Percentiles rank a stretch among this genome's conserved stretches.
These are phyloP conservation scores for Lutraria rhynchaena DNA, from an alignment of 1,140 invertebrate species.

Conservation along the genomic window DNA sequence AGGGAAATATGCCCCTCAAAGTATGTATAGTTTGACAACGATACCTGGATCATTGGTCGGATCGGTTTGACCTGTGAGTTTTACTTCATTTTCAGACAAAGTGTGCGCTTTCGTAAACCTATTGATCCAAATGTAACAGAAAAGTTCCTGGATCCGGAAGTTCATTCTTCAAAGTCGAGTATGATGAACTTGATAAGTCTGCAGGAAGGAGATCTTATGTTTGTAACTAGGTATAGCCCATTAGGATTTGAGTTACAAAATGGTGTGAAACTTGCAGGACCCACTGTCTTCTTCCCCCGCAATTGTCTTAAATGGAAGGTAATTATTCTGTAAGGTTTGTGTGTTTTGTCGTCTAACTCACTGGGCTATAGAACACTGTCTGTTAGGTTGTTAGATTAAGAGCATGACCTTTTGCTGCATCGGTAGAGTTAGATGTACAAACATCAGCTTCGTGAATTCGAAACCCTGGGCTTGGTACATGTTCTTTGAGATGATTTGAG, in stretches of 20 bases:
- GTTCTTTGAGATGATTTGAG: no score
- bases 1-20: no score
- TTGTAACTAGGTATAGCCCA: conserved; percentile 10
- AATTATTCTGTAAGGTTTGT: neutral
- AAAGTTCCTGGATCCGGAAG: conserved; percentile 3
- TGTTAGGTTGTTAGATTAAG: no score
- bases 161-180: neutral
- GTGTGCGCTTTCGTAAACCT: conserved; percentile 1
- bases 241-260: conserved; percentile 1
- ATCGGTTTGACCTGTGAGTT: no score
- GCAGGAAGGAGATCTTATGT: conserved; percentile 14
- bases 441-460: no score
- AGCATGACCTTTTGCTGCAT: no score
- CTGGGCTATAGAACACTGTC: no score
- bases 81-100: conserved; percentile 9
- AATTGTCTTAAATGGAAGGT: conserved; percentile 19
- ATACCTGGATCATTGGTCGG: no score
- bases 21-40: no score
- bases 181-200: neutral
- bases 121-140: conserved; percentile 6
- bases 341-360: no score
- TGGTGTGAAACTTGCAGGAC: neutral
- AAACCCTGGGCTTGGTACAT: no score
- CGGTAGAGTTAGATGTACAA: no score
- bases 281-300: conserved; percentile 17